Percentiles rank a stretch among this genome's conserved stretches.
Conservation (phyloP, 1,140 invertebrate genomes). For the Triops longicaudatus region DNA sequence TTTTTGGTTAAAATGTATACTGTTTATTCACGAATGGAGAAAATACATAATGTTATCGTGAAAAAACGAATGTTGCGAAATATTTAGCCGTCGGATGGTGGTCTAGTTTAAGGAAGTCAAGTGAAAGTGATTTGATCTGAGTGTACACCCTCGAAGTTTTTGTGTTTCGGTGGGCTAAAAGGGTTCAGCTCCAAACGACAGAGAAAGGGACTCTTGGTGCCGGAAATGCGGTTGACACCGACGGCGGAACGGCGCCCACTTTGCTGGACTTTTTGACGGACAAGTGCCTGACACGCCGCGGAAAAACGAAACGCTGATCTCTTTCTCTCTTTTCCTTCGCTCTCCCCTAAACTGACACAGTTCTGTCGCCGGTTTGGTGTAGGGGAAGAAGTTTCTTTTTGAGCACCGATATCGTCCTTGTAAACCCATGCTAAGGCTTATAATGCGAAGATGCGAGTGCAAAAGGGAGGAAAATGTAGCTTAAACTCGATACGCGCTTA, state of each 20-base stretch:
- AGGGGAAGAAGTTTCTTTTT: no score
- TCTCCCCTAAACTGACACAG: neutral
- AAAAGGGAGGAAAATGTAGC: no score
- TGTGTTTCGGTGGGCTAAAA: neutral
- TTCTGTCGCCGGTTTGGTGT: neutral
- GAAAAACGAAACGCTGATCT: neutral
- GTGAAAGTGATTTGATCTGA: neutral
- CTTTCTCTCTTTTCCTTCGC: neutral
- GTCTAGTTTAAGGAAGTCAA: neutral
- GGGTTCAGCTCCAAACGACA: neutral
- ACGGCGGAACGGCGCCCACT: slow-evolving; percentile 13
- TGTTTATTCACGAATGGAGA: no score
- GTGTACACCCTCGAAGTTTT: neutral
- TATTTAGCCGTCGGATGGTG: no score
- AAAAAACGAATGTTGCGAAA: no score
- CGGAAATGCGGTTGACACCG: slow-evolving; percentile 13
- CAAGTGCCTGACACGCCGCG: neutral
- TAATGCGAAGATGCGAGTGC: no score
- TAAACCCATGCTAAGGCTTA: no score
- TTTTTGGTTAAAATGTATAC: no score
- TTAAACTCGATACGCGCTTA: no score
- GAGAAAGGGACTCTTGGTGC: neutral
- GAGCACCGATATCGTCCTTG: no score
- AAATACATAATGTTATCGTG: no score
- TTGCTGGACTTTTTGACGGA: slow-evolving; percentile 7